phyloP scores from a whole-genome alignment of 2,888 invertebrate species.

The Drosophila fulvimacula region DNA sequence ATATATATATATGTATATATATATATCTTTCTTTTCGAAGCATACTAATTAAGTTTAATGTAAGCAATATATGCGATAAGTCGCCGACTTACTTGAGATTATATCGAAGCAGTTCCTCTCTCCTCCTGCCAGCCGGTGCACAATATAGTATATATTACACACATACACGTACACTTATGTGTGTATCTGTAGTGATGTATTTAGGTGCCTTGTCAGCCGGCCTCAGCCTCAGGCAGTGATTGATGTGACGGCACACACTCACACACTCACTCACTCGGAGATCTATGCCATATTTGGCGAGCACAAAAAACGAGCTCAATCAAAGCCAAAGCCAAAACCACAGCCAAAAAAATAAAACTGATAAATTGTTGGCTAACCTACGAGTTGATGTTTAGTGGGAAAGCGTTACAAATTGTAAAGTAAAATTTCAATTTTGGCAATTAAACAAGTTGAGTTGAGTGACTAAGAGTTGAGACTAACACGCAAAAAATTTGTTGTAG shows the following conservation, averaged over 20 bases:
- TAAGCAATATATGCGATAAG: constrained; percentile 78
- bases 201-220: constrained; percentile 70
- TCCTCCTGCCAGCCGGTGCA: constrained; percentile 8
- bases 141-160: constrained; percentile 9
- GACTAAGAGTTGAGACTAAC: neutral
- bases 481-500: neutral
- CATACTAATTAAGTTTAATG: constrained; percentile 78
- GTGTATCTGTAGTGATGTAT: constrained; percentile 48
- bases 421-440: constrained; percentile 39
- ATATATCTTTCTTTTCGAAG: constrained; percentile 33
- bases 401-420: constrained; percentile 54
- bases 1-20: no score
- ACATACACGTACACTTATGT: neutral
- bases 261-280: constrained; percentile 14
- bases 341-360: constrained; percentile 7
- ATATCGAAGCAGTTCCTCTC: constrained; percentile 56
- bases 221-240: constrained; percentile 51
- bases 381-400: constrained; percentile 31
- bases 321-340: constrained; percentile 4
- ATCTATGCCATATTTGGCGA: constrained; percentile 53
- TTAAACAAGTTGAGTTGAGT: constrained; percentile 11
- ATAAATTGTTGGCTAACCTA: constrained; percentile 33
- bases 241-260: constrained; percentile 57
- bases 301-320: constrained; percentile 45
- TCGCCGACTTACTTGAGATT: constrained; percentile 70